These are phyloP conservation scores for Ptychobarbus kaznakovi DNA, from an alignment of 2,797 vertebrate species.

Conservation along the genomic window DNA sequence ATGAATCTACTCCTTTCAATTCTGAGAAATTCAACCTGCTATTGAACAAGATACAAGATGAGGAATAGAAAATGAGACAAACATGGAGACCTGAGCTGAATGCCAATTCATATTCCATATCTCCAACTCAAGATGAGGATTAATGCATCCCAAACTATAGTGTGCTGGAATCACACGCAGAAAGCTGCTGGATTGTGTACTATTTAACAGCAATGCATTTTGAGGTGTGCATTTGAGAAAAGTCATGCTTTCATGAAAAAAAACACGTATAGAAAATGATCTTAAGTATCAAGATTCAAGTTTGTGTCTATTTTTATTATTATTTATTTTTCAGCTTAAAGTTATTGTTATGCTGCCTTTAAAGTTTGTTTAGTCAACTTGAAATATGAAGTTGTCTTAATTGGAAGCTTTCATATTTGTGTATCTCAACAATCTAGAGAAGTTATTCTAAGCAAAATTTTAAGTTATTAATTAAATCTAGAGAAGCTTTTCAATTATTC, in stretches of 20 bases:
- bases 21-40: constrained; percentile 14
- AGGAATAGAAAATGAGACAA: background rate
- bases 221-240: background rate
- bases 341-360: background rate
- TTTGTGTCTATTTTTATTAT: background rate
- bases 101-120: background rate
- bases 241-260: background rate
- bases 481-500: no score
- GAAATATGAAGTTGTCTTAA: background rate
- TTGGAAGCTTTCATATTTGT: background rate
- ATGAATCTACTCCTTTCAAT: constrained; percentile 4
- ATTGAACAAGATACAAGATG: background rate
- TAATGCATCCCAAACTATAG: background rate
- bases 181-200: background rate
- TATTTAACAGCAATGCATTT: background rate
- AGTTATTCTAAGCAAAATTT: background rate
- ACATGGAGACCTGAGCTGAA: background rate
- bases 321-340: background rate
- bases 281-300: background rate
- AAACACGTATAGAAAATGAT: background rate
- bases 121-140: background rate
- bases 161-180: background rate
- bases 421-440: no score
- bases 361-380: background rate
- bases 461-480: no score